A percentile compares a stretch with the other conserved stretches of the same genome.
Evolutionary conservation across 2,797 vertebrate genomes (phyloP).

Genomic region (Orientallactaga sibirica): DNA sequence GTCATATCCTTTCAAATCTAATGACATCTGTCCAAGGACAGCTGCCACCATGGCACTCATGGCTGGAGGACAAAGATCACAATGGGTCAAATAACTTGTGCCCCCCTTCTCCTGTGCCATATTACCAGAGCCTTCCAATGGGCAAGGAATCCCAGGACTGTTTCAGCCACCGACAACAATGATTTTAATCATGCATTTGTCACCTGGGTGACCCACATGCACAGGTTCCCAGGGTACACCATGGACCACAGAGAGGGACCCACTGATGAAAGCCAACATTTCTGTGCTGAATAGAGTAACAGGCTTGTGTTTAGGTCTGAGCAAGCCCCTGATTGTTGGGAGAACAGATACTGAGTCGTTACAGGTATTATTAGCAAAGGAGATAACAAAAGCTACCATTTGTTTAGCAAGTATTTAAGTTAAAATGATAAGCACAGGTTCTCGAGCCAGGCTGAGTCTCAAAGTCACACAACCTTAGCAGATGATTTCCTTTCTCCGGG

Average conservation of each 20-base stretch:
- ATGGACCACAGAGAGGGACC: not conserved
- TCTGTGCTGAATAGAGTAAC: not conserved
- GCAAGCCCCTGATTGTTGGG: not conserved
- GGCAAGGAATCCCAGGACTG: not conserved
- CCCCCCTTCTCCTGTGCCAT: not conserved
- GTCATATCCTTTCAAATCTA: not conserved
- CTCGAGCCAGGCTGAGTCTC: not conserved
- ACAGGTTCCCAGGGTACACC: not conserved
- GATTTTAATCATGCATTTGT: not conserved
- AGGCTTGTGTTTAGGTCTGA: not conserved
- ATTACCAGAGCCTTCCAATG: not conserved
- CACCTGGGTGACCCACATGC: not conserved
- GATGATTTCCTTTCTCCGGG: not conserved
- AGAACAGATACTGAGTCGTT: not conserved
- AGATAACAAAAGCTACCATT: not conserved
- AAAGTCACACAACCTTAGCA: not conserved
- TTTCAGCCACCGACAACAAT: not conserved
- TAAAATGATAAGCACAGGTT: not conserved
- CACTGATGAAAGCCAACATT: not conserved
- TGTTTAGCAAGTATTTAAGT: not conserved
- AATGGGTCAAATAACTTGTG: rapidly evolving
- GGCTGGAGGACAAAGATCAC: not conserved
- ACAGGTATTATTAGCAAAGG: not conserved
- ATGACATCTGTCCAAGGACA: not conserved
- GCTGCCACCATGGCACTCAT: rapidly evolving